Conservation (phyloP, 2,113 vertebrate species). For the Spizaetus ornatus region DNA sequence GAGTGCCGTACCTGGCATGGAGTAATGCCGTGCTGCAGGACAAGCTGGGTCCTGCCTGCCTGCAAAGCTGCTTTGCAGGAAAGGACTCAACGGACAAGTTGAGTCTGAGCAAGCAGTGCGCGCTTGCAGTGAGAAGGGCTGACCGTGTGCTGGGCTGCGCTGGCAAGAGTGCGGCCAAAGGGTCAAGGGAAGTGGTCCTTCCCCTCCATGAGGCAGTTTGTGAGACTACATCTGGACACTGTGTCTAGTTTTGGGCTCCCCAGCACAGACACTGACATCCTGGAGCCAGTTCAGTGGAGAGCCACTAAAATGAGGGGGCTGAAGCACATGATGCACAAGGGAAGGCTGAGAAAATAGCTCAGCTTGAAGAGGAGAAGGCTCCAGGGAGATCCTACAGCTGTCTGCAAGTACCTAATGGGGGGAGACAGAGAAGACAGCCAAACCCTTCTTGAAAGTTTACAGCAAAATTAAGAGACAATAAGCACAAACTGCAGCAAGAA, state of each 20-base stretch:
- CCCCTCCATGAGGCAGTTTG: too few species aligned
- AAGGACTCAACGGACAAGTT: rapidly evolving
- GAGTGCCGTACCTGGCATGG: not conserved
- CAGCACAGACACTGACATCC: not conserved
- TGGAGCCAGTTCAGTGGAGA: not conserved
- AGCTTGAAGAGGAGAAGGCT: not conserved
- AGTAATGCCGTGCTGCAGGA: not conserved
- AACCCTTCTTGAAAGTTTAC: not conserved
- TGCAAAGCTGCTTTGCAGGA: not conserved
- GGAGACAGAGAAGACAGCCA: not conserved
- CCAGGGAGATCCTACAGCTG: not conserved
- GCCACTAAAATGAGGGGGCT: not conserved
- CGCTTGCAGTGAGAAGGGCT: not conserved
- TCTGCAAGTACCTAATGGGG: not conserved
- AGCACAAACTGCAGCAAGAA: not conserved
- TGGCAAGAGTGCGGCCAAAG: not conserved
- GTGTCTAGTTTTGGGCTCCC: not conserved
- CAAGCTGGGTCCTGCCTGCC: not conserved
- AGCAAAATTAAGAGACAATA: not conserved
- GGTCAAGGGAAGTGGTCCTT: not conserved
- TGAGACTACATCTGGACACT: not conserved
- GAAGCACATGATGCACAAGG: not conserved
- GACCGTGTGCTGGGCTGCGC: not conserved
- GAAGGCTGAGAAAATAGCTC: not conserved
- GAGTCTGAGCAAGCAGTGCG: rapidly evolving